phyloP scores from a whole-genome alignment of 2,113 vertebrate species.

The Periophthalmus modestus region DNA sequence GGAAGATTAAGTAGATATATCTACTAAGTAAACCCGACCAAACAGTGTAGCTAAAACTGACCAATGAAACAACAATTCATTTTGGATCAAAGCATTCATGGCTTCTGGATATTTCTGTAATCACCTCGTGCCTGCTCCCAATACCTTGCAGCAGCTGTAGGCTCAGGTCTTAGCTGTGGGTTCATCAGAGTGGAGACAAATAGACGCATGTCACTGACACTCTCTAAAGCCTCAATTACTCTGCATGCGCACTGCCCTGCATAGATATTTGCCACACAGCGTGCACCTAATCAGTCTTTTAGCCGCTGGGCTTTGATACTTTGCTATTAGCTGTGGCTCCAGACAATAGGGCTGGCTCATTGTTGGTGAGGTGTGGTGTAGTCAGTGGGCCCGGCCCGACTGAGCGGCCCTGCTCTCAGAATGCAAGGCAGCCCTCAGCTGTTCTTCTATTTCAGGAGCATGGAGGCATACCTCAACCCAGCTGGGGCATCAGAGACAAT shows the following conservation, averaged over 20 bases:
- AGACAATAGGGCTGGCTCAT: slow-evolving; percentile 72
- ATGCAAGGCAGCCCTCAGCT: slow-evolving; percentile 74
- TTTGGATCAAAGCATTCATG: slow-evolving; percentile 71
- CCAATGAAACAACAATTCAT: slow-evolving; percentile 50
- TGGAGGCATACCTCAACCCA: slow-evolving; percentile 68
- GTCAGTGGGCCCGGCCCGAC: slow-evolving; percentile 52
- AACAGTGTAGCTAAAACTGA: slow-evolving; percentile 39
- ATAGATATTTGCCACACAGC: slow-evolving; percentile 44
- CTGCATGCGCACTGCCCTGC: slow-evolving; percentile 43
- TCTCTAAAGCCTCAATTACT: slow-evolving; percentile 66
- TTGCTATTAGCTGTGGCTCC: slow-evolving; percentile 68
- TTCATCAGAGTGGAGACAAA: slow-evolving; percentile 62
- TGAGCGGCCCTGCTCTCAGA: slow-evolving; percentile 59
- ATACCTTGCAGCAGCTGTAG: slow-evolving; percentile 70
- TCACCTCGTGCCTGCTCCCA: slow-evolving; percentile 59
- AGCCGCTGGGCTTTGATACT: slow-evolving; percentile 55
- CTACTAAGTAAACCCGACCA: slow-evolving; percentile 8
- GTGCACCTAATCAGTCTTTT: slow-evolving; percentile 66
- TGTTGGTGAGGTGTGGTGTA: slow-evolving; percentile 65
- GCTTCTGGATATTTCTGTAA: slow-evolving; percentile 69
- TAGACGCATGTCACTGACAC: slow-evolving; percentile 65
- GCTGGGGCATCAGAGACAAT: slow-evolving; percentile 75
- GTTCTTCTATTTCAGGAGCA: slow-evolving; percentile 77
- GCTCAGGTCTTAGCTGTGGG: slow-evolving; percentile 60
- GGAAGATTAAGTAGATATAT: not conserved